Percentiles rank a stretch among this genome's conserved stretches.
phyloP scores from a whole-genome alignment of 2,888 invertebrate genomes.

The Boloria euphrosyne region DNA sequence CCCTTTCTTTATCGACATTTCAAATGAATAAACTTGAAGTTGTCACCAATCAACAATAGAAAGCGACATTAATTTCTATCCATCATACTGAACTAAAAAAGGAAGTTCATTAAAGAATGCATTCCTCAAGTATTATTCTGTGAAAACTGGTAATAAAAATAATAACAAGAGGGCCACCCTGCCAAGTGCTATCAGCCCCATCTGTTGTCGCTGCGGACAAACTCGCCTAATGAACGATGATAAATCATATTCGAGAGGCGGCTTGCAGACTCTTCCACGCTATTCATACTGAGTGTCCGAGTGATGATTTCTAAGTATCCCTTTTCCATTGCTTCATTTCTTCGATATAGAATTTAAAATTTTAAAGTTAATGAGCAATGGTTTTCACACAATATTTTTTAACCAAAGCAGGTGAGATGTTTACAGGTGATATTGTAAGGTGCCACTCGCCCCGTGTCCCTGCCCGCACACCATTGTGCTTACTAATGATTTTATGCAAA shows the following conservation, averaged over 20 bases:
- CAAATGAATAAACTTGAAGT: slow-evolving; percentile 61
- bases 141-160: slow-evolving; percentile 82
- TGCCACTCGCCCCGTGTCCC: slow-evolving; percentile 77
- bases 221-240: slow-evolving; percentile 83
- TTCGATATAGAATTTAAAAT: background rate
- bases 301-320: slow-evolving; percentile 39
- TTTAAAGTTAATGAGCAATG: slow-evolving; percentile 47
- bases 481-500: slow-evolving; percentile 83
- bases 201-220: slow-evolving; percentile 83
- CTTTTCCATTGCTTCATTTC: slow-evolving; percentile 52
- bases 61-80: slow-evolving; percentile 80
- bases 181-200: slow-evolving; percentile 83
- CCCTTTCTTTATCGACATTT: slow-evolving; percentile 42
- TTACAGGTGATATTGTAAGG: slow-evolving; percentile 69
- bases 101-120: slow-evolving; percentile 82
- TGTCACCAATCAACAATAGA: slow-evolving; percentile 80
- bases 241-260: slow-evolving; percentile 83
- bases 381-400: slow-evolving; percentile 29
- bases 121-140: slow-evolving; percentile 82
- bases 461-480: slow-evolving; percentile 81
- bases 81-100: slow-evolving; percentile 79
- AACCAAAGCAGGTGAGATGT: slow-evolving; percentile 51
- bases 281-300: slow-evolving; percentile 55
- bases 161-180: slow-evolving; percentile 82
- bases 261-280: slow-evolving; percentile 66